Conservation (phyloP, 2,113 vertebrate genomes). For the Trichechus manatus region DNA sequence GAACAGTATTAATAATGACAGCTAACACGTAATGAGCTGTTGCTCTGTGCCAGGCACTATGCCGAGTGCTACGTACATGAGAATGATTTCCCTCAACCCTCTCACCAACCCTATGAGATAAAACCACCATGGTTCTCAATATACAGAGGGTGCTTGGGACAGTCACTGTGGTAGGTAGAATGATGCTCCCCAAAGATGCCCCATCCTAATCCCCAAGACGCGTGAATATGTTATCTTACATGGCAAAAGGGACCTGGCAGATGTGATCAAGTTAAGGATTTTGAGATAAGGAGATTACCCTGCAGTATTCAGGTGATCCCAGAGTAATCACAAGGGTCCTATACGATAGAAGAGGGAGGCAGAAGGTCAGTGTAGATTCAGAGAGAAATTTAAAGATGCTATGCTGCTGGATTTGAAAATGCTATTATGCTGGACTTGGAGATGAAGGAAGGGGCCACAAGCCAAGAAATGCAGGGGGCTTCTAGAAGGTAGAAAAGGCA, state of each 20-base stretch:
- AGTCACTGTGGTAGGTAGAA: not conserved
- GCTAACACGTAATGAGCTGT: accelerated
- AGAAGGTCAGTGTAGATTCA: not conserved
- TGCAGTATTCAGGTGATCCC: not conserved
- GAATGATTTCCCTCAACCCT: not conserved
- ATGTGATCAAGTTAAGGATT: no score
- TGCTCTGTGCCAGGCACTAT: not conserved
- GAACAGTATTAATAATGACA: not conserved
- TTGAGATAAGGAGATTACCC: not conserved
- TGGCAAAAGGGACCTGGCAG: no score
- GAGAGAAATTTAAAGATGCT: no score
- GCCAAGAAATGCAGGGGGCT: no score
- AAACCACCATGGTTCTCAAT: not conserved
- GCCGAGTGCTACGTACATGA: not conserved
- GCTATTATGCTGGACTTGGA: no score
- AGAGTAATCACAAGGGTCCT: not conserved
- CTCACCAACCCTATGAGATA: not conserved
- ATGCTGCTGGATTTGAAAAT: not conserved
- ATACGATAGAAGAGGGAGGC: not conserved
- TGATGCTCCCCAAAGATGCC: not conserved
- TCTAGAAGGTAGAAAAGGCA: not conserved
- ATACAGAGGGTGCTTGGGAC: not conserved
- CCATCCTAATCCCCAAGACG: no score
- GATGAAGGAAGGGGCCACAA: no score
- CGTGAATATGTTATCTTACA: no score